Conservation (phyloP, 2,888 invertebrate species). For the Eutolmus rufibarbis region DNA sequence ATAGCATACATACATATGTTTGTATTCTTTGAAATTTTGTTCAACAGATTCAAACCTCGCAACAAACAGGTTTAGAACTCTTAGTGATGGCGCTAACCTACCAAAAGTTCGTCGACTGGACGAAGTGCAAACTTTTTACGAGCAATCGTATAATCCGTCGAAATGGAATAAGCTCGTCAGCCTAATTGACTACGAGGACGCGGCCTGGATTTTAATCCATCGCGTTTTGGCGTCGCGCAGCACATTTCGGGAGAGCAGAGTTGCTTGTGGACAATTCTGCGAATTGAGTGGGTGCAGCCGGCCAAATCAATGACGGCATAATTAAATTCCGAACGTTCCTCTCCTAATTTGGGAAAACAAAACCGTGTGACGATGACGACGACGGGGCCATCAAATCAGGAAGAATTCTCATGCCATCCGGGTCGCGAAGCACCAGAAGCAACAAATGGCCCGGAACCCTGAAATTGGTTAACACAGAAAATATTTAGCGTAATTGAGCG, state of each 20-base stretch:
- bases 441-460: conserved; percentile 31
- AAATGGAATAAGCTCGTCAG: background rate
- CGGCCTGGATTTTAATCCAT: background rate
- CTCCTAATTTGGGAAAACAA: conserved; percentile 1
- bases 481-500: conserved; percentile 39
- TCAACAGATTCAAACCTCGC: background rate
- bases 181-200: background rate
- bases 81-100: background rate
- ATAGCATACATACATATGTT: too few species aligned
- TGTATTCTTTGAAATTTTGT: background rate
- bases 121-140: background rate
- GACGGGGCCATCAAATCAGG: background rate
- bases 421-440: background rate
- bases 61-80: background rate
- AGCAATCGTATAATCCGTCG: background rate
- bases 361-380: background rate
- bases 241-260: background rate
- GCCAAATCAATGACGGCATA: background rate
- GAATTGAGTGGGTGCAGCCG: background rate
- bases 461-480: conserved; percentile 29
- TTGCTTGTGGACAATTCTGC: background rate
- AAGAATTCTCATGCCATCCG: background rate
- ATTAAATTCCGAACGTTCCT: conserved; percentile 18
- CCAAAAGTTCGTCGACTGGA: background rate
- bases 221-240: background rate